Evolutionary conservation across 2,888 invertebrate genomes (phyloP).

Genomic region (Dryobotodes eremita): DNA sequence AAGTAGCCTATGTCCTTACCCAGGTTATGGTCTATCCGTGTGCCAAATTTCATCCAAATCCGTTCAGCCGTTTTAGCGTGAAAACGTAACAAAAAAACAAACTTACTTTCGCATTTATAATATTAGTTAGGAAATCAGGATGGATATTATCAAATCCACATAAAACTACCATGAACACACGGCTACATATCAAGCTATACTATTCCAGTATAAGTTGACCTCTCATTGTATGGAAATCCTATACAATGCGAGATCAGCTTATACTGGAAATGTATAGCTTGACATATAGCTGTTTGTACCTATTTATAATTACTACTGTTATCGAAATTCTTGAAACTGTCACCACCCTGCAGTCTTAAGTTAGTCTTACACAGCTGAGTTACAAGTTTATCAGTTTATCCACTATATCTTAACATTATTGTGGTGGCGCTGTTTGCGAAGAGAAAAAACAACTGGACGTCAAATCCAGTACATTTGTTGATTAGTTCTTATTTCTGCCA

Average conservation of each 20-base stretch:
- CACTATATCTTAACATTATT: conserved; percentile 17
- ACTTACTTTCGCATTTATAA: too few species aligned
- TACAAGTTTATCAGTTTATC: not conserved
- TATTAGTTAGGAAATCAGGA: not conserved
- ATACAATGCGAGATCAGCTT: too few species aligned
- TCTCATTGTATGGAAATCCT: too few species aligned
- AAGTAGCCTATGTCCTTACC: too few species aligned
- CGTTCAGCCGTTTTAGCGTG: too few species aligned
- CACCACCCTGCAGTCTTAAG: conserved; percentile 20
- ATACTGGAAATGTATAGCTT: too few species aligned
- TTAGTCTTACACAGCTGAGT: conserved; percentile 34
- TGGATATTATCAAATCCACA: not conserved
- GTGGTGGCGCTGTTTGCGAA: conserved; percentile 6
- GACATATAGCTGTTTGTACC: too few species aligned
- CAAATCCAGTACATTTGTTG: conserved; percentile 2
- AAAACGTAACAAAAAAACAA: too few species aligned
- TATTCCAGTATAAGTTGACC: too few species aligned
- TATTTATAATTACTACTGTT: not conserved
- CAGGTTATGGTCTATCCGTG: too few species aligned
- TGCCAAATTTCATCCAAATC: too few species aligned
- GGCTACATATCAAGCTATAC: too few species aligned
- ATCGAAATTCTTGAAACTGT: conserved; percentile 32
- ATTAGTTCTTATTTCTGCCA: not conserved
- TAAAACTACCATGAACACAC: not conserved
- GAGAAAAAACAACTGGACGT: not conserved